Base-by-base conservation (phyloP, 2,113 vertebrate species). In the Ia io region DNA sequence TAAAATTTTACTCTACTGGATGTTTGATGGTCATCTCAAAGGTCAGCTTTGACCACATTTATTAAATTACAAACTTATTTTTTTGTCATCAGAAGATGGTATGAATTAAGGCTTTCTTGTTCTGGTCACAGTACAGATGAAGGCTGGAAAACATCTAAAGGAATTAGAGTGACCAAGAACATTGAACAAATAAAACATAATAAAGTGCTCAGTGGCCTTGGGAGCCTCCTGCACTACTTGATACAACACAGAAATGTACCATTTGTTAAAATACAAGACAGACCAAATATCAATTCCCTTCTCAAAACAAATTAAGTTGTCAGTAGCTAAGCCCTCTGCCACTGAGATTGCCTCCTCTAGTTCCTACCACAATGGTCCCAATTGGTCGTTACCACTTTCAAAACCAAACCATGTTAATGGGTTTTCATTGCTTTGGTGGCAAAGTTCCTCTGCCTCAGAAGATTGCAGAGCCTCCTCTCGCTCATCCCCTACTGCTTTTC, bases 41-140 rank as follows among this genome's bases (percentile, higher is more conserved):
- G 97, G 97, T 97, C 96, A 97, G 65, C 37, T 93, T 97, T 97
- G 79, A 97, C 93, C 22, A 1, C 85, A 76, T 77, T 96, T 86
- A 96, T 95, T 97, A 86, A 97, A 91, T 92, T 95, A 88, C 93
- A 95, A 87, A 80, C 88, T 96, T 95, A 84, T 69, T 97, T 96
- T 96, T 97, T 93, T 95, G 88, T 95, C 96, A 79, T 95, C 74
- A 77, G 69, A 95, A 96, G 92, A 95, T 96, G 97, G 92, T 95
- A 93, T 93, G 65, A 96, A 97, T 97, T 97, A 97, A 95, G 85
- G 5, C 37, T 90, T 79, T 53, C 71, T 93, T 80, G 2, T 83
- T 96, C 69, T 92, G 47, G 90, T 92, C 88, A 73, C 44, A 95
- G 92, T 74, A 28, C 17, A 56, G 49, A 92, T 93, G 61, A 82